A percentile compares a stretch with the other conserved stretches of the same genome.
Evolutionary conservation across 23 tunicate genomes (phyloP).

Genomic region (Halocynthia roretzi): DNA sequence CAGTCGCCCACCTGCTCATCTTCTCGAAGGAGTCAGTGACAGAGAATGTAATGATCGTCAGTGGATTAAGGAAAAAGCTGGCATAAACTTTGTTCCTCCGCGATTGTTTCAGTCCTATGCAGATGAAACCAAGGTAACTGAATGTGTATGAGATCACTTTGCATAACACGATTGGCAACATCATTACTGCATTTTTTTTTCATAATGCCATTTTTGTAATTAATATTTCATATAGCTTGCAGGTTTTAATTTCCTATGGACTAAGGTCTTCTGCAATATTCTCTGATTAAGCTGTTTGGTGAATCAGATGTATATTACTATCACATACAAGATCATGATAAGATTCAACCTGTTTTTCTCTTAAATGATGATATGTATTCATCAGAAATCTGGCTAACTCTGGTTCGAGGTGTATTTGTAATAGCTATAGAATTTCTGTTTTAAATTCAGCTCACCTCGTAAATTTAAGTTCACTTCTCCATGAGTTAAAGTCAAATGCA

Average conservation of each 20-base stretch:
- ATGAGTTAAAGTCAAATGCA: no score
- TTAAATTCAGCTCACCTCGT: no score
- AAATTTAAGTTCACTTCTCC: no score
- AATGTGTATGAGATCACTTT: no score
- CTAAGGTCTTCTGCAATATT: neutral
- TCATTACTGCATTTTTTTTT: neutral
- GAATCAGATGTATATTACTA: neutral
- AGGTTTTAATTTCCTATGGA: neutral
- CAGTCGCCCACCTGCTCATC: slow-evolving; percentile 79
- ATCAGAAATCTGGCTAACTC: no score
- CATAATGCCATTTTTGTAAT: neutral
- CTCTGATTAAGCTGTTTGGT: neutral
- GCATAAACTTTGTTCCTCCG: slow-evolving; percentile 64
- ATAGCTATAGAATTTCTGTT: no score
- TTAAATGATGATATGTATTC: no score
- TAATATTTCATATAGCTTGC: neutral
- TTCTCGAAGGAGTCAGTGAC: slow-evolving; percentile 38
- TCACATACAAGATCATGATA: no score
- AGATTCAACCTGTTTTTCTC: no score
- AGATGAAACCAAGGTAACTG: slow-evolving; percentile 60
- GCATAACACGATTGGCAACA: no score
- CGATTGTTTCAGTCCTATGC: slow-evolving; percentile 57
- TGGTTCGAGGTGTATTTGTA: no score
- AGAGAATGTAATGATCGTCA: slow-evolving; percentile 25
- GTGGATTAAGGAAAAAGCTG: slow-evolving; percentile 56